Conservation (phyloP, 2,888 invertebrate species). For the Spialia ferax region DNA sequence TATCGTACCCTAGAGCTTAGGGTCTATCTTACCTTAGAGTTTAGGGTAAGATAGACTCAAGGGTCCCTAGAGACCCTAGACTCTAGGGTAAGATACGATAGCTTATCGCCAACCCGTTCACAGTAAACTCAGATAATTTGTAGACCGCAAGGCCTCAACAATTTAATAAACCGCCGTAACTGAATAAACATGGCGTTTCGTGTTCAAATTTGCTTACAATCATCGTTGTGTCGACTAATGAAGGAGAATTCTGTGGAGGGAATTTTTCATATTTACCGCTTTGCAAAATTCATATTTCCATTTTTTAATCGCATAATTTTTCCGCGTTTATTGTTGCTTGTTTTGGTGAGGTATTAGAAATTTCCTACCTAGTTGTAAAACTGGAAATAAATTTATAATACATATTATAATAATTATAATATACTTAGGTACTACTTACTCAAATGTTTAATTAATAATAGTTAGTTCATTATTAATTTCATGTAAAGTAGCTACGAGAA, state of each 20-base stretch:
- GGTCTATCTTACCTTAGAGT: too few relatives aligned
- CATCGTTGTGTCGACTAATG: slow-evolving; percentile 41
- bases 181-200: slow-evolving; percentile 41
- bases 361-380: too few relatives aligned
- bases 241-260: slow-evolving; percentile 16
- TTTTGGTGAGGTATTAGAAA: too few relatives aligned
- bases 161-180: slow-evolving; percentile 39
- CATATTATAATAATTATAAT: too few relatives aligned
- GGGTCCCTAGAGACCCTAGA: too few relatives aligned
- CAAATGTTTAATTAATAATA: too few relatives aligned
- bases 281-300: not conserved
- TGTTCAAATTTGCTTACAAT: slow-evolving; percentile 42
- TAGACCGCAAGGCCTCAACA: slow-evolving; percentile 32
- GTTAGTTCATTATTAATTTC: too few relatives aligned
- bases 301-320: not conserved
- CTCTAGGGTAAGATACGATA: not conserved
- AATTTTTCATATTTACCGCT: not conserved
- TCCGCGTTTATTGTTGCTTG: not conserved
- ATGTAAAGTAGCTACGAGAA: too few relatives aligned
- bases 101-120: slow-evolving; percentile 1
- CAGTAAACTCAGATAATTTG: slow-evolving; percentile 10
- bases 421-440: too few relatives aligned
- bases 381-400: too few relatives aligned
- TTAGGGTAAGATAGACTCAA: too few relatives aligned
- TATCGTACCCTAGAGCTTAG: too few relatives aligned